Conservation (phyloP, 2,113 vertebrate species). For the Rattus rattus region DNA sequence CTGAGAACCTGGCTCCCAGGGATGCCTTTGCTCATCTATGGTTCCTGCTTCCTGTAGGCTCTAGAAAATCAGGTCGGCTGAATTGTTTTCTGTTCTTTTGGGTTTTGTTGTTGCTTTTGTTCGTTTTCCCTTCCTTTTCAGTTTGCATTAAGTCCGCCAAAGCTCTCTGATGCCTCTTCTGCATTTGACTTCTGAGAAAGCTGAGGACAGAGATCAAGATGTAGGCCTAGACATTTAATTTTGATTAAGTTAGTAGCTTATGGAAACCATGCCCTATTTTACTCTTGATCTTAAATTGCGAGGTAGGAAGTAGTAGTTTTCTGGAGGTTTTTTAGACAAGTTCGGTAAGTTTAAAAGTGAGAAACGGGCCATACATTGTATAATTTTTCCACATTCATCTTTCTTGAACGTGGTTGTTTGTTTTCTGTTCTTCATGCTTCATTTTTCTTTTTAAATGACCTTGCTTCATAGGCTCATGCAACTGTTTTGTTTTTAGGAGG, state of each 20-base stretch:
- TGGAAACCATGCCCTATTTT: slow-evolving; percentile 81
- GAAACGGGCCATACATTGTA: neutral
- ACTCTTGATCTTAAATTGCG: slow-evolving; percentile 73
- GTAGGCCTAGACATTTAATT: slow-evolving; percentile 72
- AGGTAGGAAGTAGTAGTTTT: slow-evolving; percentile 54
- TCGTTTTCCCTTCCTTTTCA: slow-evolving; percentile 5
- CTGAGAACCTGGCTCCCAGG: neutral
- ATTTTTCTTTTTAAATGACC: slow-evolving; percentile 56
- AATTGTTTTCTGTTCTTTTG: slow-evolving; percentile 1
- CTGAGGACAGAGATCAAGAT: slow-evolving; percentile 71
- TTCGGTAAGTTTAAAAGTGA: slow-evolving; percentile 21
- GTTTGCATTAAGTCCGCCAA: slow-evolving; percentile 64
- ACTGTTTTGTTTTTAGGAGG: slow-evolving; percentile 90
- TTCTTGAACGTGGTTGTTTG: slow-evolving; percentile 31
- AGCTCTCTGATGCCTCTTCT: slow-evolving; percentile 57
- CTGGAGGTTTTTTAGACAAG: slow-evolving; percentile 40
- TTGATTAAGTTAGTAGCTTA: slow-evolving; percentile 75
- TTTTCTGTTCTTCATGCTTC: neutral
- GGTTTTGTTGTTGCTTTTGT: neutral
- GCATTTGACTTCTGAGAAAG: slow-evolving; percentile 47
- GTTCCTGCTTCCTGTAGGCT: slow-evolving; percentile 42
- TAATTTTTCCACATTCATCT: slow-evolving; percentile 3
- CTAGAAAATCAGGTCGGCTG: slow-evolving; percentile 38
- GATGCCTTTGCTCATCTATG: slow-evolving; percentile 30
- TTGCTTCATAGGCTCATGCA: slow-evolving; percentile 71